These are phyloP conservation scores for Drosophila nr. perissopoda DNA, from an alignment of 2,888 invertebrate species.

Conservation along the genomic window DNA sequence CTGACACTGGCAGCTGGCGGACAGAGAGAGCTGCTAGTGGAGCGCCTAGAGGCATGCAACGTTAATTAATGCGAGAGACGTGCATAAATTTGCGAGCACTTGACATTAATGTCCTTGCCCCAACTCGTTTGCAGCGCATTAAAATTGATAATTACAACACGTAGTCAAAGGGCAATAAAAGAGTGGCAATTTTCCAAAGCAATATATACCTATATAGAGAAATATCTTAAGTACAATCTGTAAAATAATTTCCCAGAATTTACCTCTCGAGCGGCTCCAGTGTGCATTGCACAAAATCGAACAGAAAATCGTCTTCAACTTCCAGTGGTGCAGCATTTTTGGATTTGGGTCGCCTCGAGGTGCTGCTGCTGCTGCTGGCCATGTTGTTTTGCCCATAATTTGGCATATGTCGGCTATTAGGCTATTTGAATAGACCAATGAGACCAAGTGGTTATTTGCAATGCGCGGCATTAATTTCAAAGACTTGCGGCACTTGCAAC, in stretches of 20 bases:
- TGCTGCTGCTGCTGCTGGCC: conserved; percentile 24
- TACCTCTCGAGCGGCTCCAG: conserved; percentile 77
- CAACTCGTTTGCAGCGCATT: conserved; percentile 51
- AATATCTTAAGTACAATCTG: background rate
- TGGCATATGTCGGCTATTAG: conserved; percentile 29
- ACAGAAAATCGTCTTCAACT: conserved; percentile 69
- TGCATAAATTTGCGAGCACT: conserved; percentile 73
- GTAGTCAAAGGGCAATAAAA: conserved; percentile 60
- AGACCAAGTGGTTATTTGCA: background rate
- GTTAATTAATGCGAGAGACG: conserved; percentile 75
- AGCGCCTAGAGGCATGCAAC: conserved; percentile 57
- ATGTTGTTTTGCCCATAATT: conserved; percentile 35
- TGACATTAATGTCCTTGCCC: conserved; percentile 69
- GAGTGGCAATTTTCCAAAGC: conserved; percentile 13
- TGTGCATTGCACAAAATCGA: conserved; percentile 80
- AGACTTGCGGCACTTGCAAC: conserved; percentile 65
- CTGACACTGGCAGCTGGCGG: background rate
- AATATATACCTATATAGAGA: background rate
- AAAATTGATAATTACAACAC: conserved; percentile 74
- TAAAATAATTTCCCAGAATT: background rate
- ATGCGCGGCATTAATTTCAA: conserved; percentile 31
- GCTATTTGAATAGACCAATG: background rate
- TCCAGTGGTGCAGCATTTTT: conserved; percentile 36
- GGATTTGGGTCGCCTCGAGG: conserved; percentile 22
- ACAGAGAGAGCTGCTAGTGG: background rate